Evolutionary conservation across 1,140 invertebrate genomes (phyloP).

Genomic region (Polypedilum vanderplanki): DNA sequence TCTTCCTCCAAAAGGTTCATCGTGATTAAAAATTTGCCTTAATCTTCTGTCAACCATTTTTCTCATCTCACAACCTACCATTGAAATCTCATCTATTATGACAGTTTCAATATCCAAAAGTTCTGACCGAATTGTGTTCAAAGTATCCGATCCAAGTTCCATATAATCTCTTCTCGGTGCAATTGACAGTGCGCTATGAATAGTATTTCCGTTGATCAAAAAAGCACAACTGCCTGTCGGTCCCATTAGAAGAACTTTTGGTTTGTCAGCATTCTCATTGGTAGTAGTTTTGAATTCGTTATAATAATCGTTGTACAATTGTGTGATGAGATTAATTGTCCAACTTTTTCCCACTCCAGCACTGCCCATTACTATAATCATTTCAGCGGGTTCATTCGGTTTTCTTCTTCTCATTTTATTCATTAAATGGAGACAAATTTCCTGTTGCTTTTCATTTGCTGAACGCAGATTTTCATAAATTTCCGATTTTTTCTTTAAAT

Average conservation of each 20-base stretch:
- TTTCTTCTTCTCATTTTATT: neutral
- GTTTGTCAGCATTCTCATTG: neutral
- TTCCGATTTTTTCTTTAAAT: neutral
- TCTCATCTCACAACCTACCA: too few relatives aligned
- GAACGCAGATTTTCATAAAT: neutral
- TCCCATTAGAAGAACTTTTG: neutral
- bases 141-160: too few relatives aligned
- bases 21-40: too few relatives aligned
- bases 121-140: too few relatives aligned
- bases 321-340: neutral
- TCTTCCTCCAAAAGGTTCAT: too few relatives aligned
- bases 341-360: neutral
- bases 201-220: neutral
- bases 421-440: neutral
- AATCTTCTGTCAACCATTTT: too few relatives aligned
- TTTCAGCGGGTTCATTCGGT: neutral
- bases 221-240: neutral
- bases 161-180: too few relatives aligned
- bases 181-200: neutral
- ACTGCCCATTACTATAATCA: neutral
- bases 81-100: too few relatives aligned
- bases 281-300: neutral
- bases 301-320: neutral
- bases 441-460: neutral
- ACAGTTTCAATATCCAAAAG: too few relatives aligned